Conservation (phyloP, 2,888 invertebrate genomes). For the Polydrusus tereticollis region DNA sequence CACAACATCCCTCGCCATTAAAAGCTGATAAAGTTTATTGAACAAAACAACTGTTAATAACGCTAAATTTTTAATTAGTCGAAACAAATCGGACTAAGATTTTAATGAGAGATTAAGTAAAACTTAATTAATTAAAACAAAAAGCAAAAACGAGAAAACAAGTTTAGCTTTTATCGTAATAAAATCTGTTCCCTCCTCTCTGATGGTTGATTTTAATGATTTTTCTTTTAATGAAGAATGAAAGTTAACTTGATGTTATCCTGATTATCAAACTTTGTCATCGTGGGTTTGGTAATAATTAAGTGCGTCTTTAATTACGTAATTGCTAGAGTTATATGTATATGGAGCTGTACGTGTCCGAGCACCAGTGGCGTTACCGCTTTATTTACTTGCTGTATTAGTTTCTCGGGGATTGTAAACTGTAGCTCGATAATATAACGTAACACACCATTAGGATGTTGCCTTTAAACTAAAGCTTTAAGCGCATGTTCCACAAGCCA, state of each 20-base stretch:
- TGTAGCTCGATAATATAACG: no score
- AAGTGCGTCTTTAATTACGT: neutral
- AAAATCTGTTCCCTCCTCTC: conserved; percentile 1
- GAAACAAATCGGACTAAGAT: conserved; percentile 1
- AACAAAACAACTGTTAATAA: conserved; percentile 1
- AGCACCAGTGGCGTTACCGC: no score
- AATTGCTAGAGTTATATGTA: neutral
- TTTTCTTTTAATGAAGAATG: conserved; percentile 1
- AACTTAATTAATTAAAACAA: conserved; percentile 15
- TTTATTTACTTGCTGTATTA: no score
- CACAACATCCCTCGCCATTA: neutral
- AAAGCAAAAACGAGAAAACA: conserved; percentile 8
- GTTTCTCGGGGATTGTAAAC: no score
- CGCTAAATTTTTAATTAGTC: conserved; percentile 5
- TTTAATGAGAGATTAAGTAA: conserved; percentile 13
- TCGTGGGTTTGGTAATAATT: neutral
- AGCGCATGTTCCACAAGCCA: no score
- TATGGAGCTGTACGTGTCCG: no score
- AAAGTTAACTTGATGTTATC: conserved; percentile 10
- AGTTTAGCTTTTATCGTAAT: conserved; percentile 8
- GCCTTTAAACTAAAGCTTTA: no score
- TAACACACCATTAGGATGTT: no score
- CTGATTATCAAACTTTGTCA: conserved; percentile 4
- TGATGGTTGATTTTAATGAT: conserved; percentile 9
- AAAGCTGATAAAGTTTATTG: neutral